Evolutionary conservation across 2,113 vertebrate genomes (phyloP).

Genomic region (Salvelinus namaycush): DNA sequence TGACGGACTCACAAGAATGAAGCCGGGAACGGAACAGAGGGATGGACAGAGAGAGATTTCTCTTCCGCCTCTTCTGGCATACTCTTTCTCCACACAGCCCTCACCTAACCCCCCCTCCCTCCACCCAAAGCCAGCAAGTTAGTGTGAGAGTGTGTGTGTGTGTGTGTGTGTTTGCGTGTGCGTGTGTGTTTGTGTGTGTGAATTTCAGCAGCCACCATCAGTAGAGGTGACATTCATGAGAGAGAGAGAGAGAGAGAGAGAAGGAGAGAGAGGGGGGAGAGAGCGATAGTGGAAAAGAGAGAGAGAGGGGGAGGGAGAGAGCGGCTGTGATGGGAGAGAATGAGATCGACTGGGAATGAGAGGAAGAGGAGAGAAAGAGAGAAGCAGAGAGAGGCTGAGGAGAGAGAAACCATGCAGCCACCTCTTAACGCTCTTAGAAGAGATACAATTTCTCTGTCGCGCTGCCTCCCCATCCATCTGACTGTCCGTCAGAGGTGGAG

Average conservation of each 20-base stretch:
- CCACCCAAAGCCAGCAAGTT: slow-evolving; percentile 71
- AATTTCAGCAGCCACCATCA: slow-evolving; percentile 77
- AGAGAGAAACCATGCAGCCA: slow-evolving; percentile 19
- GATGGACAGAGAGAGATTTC: slow-evolving; percentile 69
- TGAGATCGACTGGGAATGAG: slow-evolving; percentile 11
- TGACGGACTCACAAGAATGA: slow-evolving; percentile 53
- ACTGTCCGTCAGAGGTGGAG: slow-evolving; percentile 45
- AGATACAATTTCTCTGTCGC: slow-evolving; percentile 28
- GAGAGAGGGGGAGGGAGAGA: slow-evolving; percentile 18
- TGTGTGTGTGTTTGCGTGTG: neutral
- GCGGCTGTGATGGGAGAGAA: slow-evolving; percentile 34
- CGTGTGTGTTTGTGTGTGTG: neutral
- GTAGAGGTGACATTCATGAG: slow-evolving; percentile 81
- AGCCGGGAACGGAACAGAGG: slow-evolving; percentile 58
- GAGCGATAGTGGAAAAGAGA: slow-evolving; percentile 19
- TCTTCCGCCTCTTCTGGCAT: slow-evolving; percentile 75
- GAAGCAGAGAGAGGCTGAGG: neutral
- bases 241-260: slow-evolving; percentile 20
- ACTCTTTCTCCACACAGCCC: slow-evolving; percentile 38
- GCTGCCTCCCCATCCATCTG: slow-evolving; percentile 21
- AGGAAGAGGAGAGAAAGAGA: slow-evolving; percentile 8
- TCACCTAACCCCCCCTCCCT: slow-evolving; percentile 45
- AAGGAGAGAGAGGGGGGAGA: slow-evolving; percentile 18
- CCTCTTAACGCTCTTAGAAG: slow-evolving; percentile 14
- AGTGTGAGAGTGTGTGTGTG: slow-evolving; percentile 51